These are phyloP conservation scores for Netelia inedita DNA, from an alignment of 2,888 invertebrate genomes.

Conservation along the genomic window DNA sequence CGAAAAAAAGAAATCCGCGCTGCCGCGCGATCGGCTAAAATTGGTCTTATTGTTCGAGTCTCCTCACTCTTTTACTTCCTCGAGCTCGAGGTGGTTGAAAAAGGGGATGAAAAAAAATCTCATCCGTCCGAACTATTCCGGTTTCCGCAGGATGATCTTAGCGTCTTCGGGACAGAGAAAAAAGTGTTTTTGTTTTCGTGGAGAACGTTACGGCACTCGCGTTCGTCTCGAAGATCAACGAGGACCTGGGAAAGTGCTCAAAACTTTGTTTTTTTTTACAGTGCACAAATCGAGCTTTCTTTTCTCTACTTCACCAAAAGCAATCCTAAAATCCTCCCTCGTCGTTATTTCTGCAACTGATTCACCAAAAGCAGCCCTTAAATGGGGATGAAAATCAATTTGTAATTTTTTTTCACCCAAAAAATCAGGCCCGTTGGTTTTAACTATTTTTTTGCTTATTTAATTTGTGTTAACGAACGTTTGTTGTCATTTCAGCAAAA, in stretches of 20 bases:
- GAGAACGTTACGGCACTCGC: constrained; percentile 9
- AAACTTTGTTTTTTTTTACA: background rate
- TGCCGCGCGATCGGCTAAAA: constrained; percentile 67
- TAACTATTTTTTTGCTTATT: background rate
- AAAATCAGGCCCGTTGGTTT: constrained; percentile 20
- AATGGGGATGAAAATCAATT: constrained; percentile 60
- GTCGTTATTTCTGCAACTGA: background rate
- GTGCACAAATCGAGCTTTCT: background rate
- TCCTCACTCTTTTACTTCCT: constrained; percentile 12
- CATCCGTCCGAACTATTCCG: constrained; percentile 66
- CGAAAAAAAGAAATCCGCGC: constrained; percentile 31
- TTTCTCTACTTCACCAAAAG: constrained; percentile 19
- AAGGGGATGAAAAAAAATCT: background rate
- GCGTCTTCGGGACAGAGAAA: constrained; percentile 26
- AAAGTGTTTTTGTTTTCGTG: constrained; percentile 30
- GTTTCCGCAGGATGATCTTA: constrained; percentile 59
- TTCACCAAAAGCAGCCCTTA: constrained; percentile 23
- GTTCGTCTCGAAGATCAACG: constrained; percentile 54
- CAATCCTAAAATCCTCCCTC: background rate
- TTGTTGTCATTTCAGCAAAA: constrained; percentile 77
- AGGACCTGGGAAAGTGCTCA: constrained; percentile 22
- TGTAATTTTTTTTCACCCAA: constrained; percentile 39
- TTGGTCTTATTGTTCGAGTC: constrained; percentile 60
- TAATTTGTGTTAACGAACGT: background rate
- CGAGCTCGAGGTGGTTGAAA: background rate